Evolutionary conservation across 2,888 invertebrate genomes (phyloP), one percentile per base, ranked within the genome.

Genomic region (Arge pagana): DNA sequence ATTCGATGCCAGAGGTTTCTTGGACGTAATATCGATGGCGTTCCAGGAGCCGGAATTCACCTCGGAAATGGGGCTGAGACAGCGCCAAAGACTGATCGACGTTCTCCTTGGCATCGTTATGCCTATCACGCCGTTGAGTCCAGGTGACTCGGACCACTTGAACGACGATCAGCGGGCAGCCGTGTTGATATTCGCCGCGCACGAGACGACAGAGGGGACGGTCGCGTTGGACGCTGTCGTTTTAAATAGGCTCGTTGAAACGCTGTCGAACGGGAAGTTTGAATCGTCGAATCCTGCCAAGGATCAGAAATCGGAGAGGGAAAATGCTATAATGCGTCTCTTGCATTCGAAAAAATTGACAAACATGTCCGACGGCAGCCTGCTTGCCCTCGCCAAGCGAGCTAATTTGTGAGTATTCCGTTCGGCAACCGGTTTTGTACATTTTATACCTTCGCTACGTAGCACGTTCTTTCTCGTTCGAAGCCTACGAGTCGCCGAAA

Each of bases 1-100:
- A 61, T 94, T 92, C 70, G 92, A 94, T 71, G 89, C 89, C 0
- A 82, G 89, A 48, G 94, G 93, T 68, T 92, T 91, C 61, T 79
- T 93, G 31, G 93, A 93, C 74, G 92, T 92, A 3, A 81, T 93
- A 45, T 86, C 90, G 18, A 79, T 93, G 72, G 91, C 92, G 35
- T 93, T 93, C 78, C 88, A 89, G 64, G 91, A 92, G 68, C 83
- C 82, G 8, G 89, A 90, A 72, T 90, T 91, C 69, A 82, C 83
- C 19, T 84, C 87, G 8, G 87, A 89, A 68, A 80, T 89, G 76
- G 88, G 88, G 0, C 77, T 82, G 40, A 79, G 85, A 18, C 86
- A 89, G 70, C 82, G 88, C 48, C 90, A 91, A 68, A 77, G 90
- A 55, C 82, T 93, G 43, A 85, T 92, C 26, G 88, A 91, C 68